A percentile compares a stretch with the other conserved stretches of the same genome.
These are phyloP conservation scores for Cephus spinipes DNA, from an alignment of 2,888 invertebrate genomes.

Conservation along the genomic window DNA sequence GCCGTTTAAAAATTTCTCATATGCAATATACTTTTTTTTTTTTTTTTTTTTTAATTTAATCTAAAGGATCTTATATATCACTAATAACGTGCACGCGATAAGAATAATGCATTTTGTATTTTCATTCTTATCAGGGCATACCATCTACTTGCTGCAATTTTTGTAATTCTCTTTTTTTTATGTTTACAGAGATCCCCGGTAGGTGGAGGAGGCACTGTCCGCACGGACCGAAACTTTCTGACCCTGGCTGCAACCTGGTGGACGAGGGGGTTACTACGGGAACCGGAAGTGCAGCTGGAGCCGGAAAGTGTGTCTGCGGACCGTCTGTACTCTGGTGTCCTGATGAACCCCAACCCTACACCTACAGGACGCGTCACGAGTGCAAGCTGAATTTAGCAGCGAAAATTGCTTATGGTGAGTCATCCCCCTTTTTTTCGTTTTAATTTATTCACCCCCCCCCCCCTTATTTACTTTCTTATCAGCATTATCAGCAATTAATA, in stretches of 20 bases:
- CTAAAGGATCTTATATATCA: neutral
- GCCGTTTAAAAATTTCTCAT: neutral
- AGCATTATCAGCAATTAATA: neutral
- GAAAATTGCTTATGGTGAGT: conserved; percentile 59
- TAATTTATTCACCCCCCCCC: neutral
- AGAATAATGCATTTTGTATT: neutral
- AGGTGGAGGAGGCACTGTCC: conserved; percentile 60
- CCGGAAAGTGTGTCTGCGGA: conserved; percentile 60
- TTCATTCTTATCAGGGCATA: neutral
- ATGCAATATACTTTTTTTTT: neutral
- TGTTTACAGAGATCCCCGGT: conserved; percentile 58
- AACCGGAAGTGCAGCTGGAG: conserved; percentile 40
- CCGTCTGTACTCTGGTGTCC: conserved; percentile 61
- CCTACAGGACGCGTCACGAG: conserved; percentile 56
- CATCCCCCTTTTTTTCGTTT: no score
- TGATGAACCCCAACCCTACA: conserved; percentile 57
- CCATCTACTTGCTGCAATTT: neutral
- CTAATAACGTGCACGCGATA: neutral
- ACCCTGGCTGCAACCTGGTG: conserved; percentile 59
- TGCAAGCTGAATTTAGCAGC: conserved; percentile 61
- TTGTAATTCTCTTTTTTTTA: neutral
- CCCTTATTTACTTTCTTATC: neutral
- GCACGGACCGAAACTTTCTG: conserved; percentile 52
- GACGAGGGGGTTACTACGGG: conserved; percentile 50
- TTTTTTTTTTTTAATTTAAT: neutral